Evolutionary conservation across 2,797 vertebrate species (phyloP).

Genomic region (Melanotaenia maccullochi): DNA sequence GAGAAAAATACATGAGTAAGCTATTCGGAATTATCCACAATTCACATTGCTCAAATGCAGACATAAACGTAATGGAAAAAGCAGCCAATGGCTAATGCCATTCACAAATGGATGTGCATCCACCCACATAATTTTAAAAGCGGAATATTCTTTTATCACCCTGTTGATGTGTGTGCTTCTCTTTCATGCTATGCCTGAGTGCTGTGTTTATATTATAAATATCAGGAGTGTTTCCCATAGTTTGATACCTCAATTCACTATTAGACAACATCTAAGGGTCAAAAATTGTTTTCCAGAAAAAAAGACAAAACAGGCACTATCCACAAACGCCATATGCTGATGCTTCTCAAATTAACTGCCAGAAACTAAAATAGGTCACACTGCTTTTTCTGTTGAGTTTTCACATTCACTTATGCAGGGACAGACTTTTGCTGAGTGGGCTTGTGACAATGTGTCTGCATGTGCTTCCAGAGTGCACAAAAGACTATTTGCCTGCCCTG

Average conservation of each 20-base stretch:
- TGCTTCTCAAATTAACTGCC: slow-evolving; percentile 21
- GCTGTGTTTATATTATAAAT: neutral
- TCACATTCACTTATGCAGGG: slow-evolving; percentile 22
- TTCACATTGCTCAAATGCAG: slow-evolving; percentile 8
- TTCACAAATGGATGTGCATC: slow-evolving; percentile 17
- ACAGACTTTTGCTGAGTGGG: slow-evolving; percentile 49
- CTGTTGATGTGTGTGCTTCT: neutral
- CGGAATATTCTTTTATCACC: slow-evolving; percentile 5
- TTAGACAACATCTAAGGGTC: neutral
- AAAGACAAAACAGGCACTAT: neutral
- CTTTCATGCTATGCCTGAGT: neutral
- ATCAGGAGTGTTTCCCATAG: neutral
- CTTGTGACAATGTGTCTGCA: slow-evolving; percentile 32
- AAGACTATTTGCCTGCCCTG: neutral
- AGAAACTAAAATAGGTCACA: slow-evolving; percentile 43
- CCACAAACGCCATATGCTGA: neutral
- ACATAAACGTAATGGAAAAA: slow-evolving; percentile 12
- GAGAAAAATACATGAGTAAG: slow-evolving; percentile 8
- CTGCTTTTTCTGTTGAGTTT: slow-evolving; percentile 12
- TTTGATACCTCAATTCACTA: neutral
- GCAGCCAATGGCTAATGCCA: slow-evolving; percentile 3
- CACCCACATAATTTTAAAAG: slow-evolving; percentile 13
- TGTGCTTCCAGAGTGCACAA: slow-evolving; percentile 23
- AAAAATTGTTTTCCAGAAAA: slow-evolving; percentile 6
- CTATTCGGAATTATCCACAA: neutral